A percentile compares a stretch with the other conserved stretches of the same genome.
Conservation (phyloP, 2,113 vertebrate species). For the Thermophis baileyi region DNA sequence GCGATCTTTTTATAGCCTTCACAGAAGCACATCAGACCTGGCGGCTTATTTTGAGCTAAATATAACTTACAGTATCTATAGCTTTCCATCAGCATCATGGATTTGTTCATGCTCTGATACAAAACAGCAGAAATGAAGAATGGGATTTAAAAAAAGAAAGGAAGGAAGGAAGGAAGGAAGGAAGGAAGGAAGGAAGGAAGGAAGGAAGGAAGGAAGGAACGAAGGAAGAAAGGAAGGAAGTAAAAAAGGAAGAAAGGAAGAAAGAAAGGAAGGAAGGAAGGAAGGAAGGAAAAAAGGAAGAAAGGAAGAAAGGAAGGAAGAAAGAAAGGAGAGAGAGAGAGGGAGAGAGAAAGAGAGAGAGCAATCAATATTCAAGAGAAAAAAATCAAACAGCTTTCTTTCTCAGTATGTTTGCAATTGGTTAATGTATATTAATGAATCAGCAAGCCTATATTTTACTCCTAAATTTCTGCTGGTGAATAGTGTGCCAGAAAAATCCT, state of each 20-base stretch:
- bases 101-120: slow-evolving; percentile 46
- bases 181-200: too few relatives aligned
- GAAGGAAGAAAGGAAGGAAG: too few relatives aligned
- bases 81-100: slow-evolving; percentile 51
- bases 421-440: slow-evolving; percentile 52
- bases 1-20: slow-evolving; percentile 77
- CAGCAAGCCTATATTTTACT: slow-evolving; percentile 42
- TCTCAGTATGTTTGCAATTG: slow-evolving; percentile 45
- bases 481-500: neutral
- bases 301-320: too few relatives aligned
- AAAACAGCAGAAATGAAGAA: slow-evolving; percentile 26
- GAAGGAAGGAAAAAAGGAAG: too few relatives aligned
- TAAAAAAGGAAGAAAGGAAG: neutral
- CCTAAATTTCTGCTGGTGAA: slow-evolving; percentile 21
- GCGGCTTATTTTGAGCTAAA: slow-evolving; percentile 78
- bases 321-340: too few relatives aligned
- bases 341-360: neutral
- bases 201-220: too few relatives aligned
- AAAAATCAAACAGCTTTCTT: slow-evolving; percentile 52
- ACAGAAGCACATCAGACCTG: slow-evolving; percentile 67
- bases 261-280: too few relatives aligned
- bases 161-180: too few relatives aligned
- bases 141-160: neutral
- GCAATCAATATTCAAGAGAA: slow-evolving; percentile 32
- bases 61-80: slow-evolving; percentile 61